A percentile compares a stretch with the other conserved stretches of the same genome.
phyloP scores from a whole-genome alignment of 2,888 invertebrate species.

The Strigamia transsilvanica region DNA sequence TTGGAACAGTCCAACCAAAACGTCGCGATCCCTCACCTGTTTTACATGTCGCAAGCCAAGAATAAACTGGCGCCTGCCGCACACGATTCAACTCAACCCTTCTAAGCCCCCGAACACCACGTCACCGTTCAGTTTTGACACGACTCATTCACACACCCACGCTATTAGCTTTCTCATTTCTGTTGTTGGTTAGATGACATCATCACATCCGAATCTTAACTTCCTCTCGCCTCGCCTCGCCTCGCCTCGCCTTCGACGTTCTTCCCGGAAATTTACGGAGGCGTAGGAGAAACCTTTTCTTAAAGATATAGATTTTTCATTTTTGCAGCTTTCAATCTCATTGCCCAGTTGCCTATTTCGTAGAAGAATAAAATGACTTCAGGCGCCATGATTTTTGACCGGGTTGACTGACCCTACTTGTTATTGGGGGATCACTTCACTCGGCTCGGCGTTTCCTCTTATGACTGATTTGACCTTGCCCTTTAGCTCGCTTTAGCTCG shows the following conservation, averaged over 20 bases:
- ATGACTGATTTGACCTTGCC: slow-evolving; percentile 41
- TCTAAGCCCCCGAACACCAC: not conserved
- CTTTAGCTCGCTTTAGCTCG: not conserved
- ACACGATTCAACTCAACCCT: not conserved
- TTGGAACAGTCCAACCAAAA: not conserved
- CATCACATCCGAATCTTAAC: slow-evolving; percentile 26
- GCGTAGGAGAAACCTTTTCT: not conserved
- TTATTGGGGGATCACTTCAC: slow-evolving; percentile 16
- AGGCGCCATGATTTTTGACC: slow-evolving; percentile 28
- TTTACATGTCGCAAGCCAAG: not conserved
- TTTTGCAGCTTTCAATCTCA: not conserved
- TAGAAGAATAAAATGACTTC: slow-evolving; percentile 27
- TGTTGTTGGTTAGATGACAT: not conserved
- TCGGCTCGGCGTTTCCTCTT: slow-evolving; percentile 32
- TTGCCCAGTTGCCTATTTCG: slow-evolving; percentile 45
- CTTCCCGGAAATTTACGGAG: slow-evolving; percentile 37
- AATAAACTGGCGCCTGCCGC: not conserved
- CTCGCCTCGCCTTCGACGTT: not conserved
- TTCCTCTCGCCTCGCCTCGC: slow-evolving; percentile 16
- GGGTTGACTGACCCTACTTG: slow-evolving; percentile 34
- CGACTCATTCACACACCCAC: slow-evolving; percentile 15
- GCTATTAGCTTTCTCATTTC: not conserved
- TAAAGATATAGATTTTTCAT: not conserved
- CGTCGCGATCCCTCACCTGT: not conserved
- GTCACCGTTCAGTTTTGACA: not conserved